A percentile compares a stretch with the other conserved stretches of the same genome.
Conservation (phyloP, 2,888 invertebrate genomes). For the Dorcus parallelipipedus region DNA sequence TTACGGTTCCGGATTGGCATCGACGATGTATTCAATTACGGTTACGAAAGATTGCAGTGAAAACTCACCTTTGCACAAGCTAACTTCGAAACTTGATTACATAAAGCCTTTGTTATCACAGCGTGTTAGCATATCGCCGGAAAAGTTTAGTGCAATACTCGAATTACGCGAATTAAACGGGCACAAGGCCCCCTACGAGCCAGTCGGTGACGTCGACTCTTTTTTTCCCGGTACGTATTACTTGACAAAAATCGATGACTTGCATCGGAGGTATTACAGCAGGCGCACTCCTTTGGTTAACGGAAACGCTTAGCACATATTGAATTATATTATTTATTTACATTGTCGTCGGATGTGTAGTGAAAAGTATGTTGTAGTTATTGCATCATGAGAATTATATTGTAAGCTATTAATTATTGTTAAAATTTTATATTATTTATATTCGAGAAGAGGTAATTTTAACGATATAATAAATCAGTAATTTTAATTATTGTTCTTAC, state of each 20-base stretch:
- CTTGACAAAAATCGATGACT: constrained; percentile 77
- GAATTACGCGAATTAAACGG: constrained; percentile 78
- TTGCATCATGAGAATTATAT: too few species aligned
- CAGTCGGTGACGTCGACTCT: constrained; percentile 64
- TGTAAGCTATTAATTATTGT: too few species aligned
- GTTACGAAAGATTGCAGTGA: constrained; percentile 62
- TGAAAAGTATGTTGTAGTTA: too few species aligned
- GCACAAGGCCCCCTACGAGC: constrained; percentile 83
- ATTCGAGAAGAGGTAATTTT: too few species aligned
- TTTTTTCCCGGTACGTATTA: constrained; percentile 91
- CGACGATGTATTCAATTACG: constrained; percentile 87
- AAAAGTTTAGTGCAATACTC: constrained; percentile 74
- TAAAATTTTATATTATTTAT: too few species aligned
- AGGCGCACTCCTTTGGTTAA: constrained; percentile 44
- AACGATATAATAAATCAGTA: too few species aligned
- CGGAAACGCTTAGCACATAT: constrained; percentile 27
- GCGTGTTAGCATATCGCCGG: constrained; percentile 70
- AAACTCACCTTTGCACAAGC: constrained; percentile 60
- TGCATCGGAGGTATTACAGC: constrained; percentile 80
- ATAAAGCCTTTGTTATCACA: constrained; percentile 65
- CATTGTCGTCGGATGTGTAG: too few species aligned
- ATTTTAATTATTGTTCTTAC: too few species aligned
- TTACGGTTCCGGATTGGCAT: constrained; percentile 95
- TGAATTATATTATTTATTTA: too few species aligned
- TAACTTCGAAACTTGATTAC: constrained; percentile 66